These are phyloP conservation scores for Ricordea florida DNA, from an alignment of 92 coral and sea anemone genomes.

Conservation along the genomic window DNA sequence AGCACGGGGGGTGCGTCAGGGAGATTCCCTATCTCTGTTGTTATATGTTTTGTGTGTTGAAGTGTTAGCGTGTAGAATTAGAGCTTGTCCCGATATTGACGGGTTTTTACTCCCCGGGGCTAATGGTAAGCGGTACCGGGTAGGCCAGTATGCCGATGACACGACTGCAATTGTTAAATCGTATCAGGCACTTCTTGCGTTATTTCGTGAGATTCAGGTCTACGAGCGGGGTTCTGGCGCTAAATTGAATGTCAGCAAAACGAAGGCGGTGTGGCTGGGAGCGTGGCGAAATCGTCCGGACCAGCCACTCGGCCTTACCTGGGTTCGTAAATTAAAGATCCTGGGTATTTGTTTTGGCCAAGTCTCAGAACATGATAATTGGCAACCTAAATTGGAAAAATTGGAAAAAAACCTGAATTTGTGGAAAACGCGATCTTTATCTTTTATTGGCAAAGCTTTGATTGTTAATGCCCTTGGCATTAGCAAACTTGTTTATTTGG, in stretches of 20 bases:
- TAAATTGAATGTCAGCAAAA: not conserved
- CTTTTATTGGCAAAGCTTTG: not conserved
- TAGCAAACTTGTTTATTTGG: not conserved
- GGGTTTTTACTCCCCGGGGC: slow-evolving; percentile 36
- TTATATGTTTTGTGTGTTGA: not conserved
- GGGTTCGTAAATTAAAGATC: slow-evolving; percentile 10
- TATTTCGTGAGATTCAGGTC: not conserved
- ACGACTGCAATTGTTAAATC: slow-evolving; percentile 3
- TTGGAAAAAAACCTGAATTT: not conserved
- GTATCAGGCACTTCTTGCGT: not conserved
- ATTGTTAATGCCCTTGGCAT: not conserved
- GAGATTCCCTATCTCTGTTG: slow-evolving; percentile 19
- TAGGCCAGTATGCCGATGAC: slow-evolving; percentile 33
- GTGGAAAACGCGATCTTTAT: not conserved
- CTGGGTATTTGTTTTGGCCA: slow-evolving; percentile 1
- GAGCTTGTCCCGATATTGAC: not conserved
- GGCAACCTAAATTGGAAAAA: not conserved
- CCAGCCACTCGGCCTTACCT: not conserved
- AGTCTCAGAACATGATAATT: not conserved
- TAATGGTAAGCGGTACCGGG: not conserved
- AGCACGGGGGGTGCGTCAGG: slow-evolving; percentile 21
- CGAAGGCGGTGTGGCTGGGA: slow-evolving; percentile 46
- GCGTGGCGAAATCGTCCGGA: not conserved
- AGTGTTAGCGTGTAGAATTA: not conserved
- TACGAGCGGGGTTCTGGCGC: slow-evolving; percentile 27